Evolutionary conservation across 2,888 invertebrate genomes (phyloP).

Genomic region (Sylvicola cinctus): DNA sequence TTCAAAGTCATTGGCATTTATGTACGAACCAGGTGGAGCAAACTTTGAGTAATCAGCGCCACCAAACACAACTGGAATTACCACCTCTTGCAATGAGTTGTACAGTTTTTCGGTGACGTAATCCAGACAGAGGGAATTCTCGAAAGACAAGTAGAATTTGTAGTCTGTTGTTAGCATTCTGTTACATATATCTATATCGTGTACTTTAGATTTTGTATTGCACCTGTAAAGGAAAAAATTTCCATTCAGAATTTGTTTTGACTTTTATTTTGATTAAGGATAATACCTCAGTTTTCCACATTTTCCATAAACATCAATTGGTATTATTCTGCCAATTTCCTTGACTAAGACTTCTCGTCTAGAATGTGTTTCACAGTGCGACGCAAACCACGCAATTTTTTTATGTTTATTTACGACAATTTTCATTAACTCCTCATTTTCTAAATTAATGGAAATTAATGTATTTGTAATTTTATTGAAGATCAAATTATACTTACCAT

Average conservation of each 20-base stretch:
- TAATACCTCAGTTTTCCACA: conserved; percentile 30
- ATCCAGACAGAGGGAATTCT: conserved; percentile 45
- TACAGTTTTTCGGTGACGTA: conserved; percentile 44
- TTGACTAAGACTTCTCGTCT: conserved; percentile 23
- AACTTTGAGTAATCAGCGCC: conserved; percentile 37
- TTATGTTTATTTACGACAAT: conserved; percentile 20
- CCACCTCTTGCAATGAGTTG: conserved; percentile 16
- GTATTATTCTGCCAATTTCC: conserved; percentile 32
- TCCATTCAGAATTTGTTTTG: neutral
- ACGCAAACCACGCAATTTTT: conserved; percentile 35
- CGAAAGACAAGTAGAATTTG: conserved; percentile 45
- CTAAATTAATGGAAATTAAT: too few species aligned
- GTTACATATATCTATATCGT: conserved; percentile 15
- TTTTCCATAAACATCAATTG: conserved; percentile 38
- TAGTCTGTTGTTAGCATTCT: conserved; percentile 31
- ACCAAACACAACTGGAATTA: conserved; percentile 45
- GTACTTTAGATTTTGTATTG: too few species aligned
- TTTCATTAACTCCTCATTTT: neutral
- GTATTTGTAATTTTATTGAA: neutral
- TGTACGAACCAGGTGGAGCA: conserved; percentile 38
- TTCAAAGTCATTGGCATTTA: conserved; percentile 40
- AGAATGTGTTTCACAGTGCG: conserved; percentile 29
- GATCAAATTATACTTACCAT: neutral
- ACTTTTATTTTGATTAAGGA: too few species aligned
- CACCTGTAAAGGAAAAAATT: neutral